phyloP scores from a whole-genome alignment of 2,888 invertebrate species.

The Papilio protenor region DNA sequence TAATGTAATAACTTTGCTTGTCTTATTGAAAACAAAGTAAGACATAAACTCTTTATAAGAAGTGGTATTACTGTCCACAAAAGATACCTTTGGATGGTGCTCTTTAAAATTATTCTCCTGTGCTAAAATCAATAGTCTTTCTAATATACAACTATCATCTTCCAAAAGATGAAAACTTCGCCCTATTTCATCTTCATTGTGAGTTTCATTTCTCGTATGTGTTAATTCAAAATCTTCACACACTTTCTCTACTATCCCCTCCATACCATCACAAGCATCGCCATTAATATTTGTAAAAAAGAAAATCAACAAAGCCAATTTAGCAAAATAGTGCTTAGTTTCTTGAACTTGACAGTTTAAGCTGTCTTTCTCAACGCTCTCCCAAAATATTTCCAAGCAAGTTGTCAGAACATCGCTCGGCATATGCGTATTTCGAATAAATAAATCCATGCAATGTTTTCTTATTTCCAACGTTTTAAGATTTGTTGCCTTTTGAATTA shows the following conservation, averaged over 20 bases:
- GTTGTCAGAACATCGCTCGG: slow-evolving; percentile 85
- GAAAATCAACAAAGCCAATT: slow-evolving; percentile 65
- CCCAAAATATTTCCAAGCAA: slow-evolving; percentile 79
- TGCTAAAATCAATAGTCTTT: slow-evolving; percentile 85
- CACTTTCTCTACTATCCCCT: slow-evolving; percentile 61
- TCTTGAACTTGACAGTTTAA: slow-evolving; percentile 56
- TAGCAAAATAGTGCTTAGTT: slow-evolving; percentile 67
- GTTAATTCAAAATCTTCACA: slow-evolving; percentile 54
- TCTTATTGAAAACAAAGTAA: slow-evolving; percentile 79
- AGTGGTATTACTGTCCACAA: slow-evolving; percentile 79
- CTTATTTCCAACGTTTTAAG: slow-evolving; percentile 89
- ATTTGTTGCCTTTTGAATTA: slow-evolving; percentile 84
- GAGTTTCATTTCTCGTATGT: slow-evolving; percentile 44
- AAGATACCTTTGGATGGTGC: slow-evolving; percentile 82
- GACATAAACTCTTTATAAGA: slow-evolving; percentile 83
- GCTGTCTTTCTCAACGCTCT: slow-evolving; percentile 57
- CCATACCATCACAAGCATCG: slow-evolving; percentile 67
- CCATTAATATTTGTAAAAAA: slow-evolving; percentile 70
- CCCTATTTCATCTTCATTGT: slow-evolving; percentile 32
- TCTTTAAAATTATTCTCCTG: slow-evolving; percentile 75
- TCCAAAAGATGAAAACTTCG: slow-evolving; percentile 72
- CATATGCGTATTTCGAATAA: slow-evolving; percentile 86
- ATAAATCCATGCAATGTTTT: slow-evolving; percentile 88
- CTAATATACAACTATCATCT: slow-evolving; percentile 86
- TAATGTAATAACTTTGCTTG: slow-evolving; percentile 59